phyloP scores from a whole-genome alignment of 2,888 invertebrate species.

The Cryptus armator region DNA sequence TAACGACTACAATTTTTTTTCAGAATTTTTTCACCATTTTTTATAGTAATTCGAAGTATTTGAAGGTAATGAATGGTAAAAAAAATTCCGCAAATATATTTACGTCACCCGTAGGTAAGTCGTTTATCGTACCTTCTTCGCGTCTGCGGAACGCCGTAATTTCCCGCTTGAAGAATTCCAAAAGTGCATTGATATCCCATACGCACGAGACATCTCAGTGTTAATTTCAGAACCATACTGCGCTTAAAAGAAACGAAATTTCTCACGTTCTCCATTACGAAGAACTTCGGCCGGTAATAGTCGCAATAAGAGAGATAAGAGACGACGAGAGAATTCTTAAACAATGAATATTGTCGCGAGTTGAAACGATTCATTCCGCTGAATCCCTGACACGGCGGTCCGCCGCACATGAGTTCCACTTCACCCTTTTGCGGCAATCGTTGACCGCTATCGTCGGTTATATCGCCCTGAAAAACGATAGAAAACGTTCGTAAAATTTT shows the following conservation, averaged over 20 bases:
- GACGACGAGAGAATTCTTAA: constrained; percentile 94
- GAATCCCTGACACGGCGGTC: constrained; percentile 96
- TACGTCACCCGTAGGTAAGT: neutral
- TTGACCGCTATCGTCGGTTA: constrained; percentile 86
- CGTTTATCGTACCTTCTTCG: constrained; percentile 87
- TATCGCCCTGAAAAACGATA: constrained; percentile 84
- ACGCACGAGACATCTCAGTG: constrained; percentile 90
- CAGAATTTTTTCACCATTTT: too few species aligned
- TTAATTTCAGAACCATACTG: constrained; percentile 92
- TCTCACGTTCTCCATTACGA: constrained; percentile 94
- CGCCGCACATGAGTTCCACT: constrained; percentile 94
- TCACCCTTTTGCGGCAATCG: constrained; percentile 91
- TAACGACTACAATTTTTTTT: too few species aligned
- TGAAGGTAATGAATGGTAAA: too few species aligned
- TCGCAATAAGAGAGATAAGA: constrained; percentile 94
- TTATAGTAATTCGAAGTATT: too few species aligned
- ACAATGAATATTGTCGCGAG: constrained; percentile 92
- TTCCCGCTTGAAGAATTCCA: constrained; percentile 94
- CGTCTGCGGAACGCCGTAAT: constrained; percentile 94
- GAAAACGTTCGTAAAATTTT: too few species aligned
- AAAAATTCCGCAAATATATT: too few species aligned
- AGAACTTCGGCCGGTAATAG: constrained; percentile 93
- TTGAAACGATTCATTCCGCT: constrained; percentile 96
- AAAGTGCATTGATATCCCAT: constrained; percentile 96
- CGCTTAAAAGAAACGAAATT: constrained; percentile 94